A percentile compares a stretch with the other conserved stretches of the same genome.
Evolutionary conservation across 2,113 vertebrate genomes (phyloP).

Genomic region (Nothobranchius kuhntae): DNA sequence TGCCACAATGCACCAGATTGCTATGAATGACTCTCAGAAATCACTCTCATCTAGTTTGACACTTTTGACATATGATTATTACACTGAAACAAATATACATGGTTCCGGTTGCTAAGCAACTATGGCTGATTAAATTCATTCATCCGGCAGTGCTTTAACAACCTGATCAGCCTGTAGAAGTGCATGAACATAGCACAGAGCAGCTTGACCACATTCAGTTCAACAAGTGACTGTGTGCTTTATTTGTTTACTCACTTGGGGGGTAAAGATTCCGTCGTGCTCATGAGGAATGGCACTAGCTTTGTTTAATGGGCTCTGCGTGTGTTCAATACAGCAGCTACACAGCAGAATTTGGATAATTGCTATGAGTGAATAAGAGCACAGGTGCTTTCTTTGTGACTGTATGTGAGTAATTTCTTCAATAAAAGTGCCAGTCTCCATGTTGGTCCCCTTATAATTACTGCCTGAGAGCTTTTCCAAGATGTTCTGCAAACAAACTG

Average conservation of each 20-base stretch:
- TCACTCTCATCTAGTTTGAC: conserved; percentile 7
- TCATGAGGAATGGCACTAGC: background rate
- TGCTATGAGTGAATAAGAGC: conserved; percentile 3
- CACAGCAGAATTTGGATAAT: background rate
- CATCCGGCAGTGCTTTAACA: conserved; percentile 20
- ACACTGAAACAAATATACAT: conserved; percentile 22
- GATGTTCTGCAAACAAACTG: conserved; percentile 30
- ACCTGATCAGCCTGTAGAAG: conserved; percentile 24
- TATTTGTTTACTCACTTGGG: conserved; percentile 15
- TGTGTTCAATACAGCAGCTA: background rate
- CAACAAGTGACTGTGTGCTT: background rate
- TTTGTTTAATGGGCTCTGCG: conserved; percentile 9
- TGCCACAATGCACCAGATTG: background rate
- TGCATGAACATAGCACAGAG: conserved; percentile 13
- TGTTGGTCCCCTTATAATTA: conserved; percentile 31
- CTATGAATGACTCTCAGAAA: conserved; percentile 5
- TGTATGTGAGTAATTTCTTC: conserved; percentile 24
- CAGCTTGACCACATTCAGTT: conserved; percentile 16
- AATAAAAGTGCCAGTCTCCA: conserved; percentile 29
- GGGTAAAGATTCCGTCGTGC: conserved; percentile 3
- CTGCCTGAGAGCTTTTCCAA: conserved; percentile 36
- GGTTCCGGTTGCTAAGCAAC: conserved; percentile 25
- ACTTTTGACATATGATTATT: conserved; percentile 11
- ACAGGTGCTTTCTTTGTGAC: conserved; percentile 15
- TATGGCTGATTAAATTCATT: conserved; percentile 32